Evolutionary conservation across 2,797 vertebrate genomes (phyloP), one percentile per base, ranked within the genome.

Genomic region (Helarctos malayanus): DNA sequence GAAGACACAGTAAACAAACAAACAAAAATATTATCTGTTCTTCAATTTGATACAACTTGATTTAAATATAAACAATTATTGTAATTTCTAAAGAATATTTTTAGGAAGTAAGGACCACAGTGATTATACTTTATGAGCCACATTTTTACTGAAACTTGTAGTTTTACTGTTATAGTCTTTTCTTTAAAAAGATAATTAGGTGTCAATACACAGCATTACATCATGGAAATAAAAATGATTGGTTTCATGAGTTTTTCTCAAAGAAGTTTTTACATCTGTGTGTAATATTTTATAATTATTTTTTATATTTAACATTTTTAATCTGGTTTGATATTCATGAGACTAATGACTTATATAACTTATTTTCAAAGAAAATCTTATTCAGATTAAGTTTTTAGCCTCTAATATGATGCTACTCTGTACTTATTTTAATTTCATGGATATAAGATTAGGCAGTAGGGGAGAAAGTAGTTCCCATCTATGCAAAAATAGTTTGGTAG

Each of bases 131-230:
- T 73, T 76, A 80, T 68, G 29, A 49, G 85, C 4, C 9, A 81
- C 73, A 47, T 78, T 98, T 98, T 95, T 94, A 15, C n/a, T 91
- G 32, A 94, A 1, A 75, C 3, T 35, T 97, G 57, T 49, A 65
- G 7, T 94, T 98, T 19, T 73, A 85, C 11, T 88, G 93, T 89
- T 85, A 29, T 63, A 41, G 97, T 97, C 59, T 95, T 84, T 32
- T 81, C 2, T 91, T 85, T 97, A 95, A 82, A 25, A 98, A 63
- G 82, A n/a, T 96, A 98, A 98, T 94, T 90, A 91, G 78, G 78
- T 76, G 16, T 91, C 35, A 96, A 52, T 76, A 68, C 45, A 65
- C 61, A 71, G 45, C 89, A 96, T 79, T 84, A 76, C 89, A 89
- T 18, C 0, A 63, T 7, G 84, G 61, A 96, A 97, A 47, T 49